Base-by-base conservation (phyloP, 2,797 vertebrate species). In the Channallabes apus region DNA sequence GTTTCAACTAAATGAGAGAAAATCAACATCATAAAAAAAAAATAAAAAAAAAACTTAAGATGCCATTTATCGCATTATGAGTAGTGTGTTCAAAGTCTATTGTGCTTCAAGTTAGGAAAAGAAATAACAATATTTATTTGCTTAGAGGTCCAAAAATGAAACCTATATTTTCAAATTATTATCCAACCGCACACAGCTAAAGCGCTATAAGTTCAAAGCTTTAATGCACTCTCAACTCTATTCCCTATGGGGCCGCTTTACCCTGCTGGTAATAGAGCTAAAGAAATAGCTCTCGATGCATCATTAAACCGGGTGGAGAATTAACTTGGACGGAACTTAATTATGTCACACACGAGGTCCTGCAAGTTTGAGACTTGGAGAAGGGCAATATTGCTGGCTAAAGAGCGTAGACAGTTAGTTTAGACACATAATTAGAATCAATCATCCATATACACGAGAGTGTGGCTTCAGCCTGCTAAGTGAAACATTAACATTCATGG, bases 241-340 rank as follows among this genome's bases (percentile, higher is more conserved):
- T 90, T 92, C 91, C 89, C 92, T 8, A 82, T 41, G 88, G 79
- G 91, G 92, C 90, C 89, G 84, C 83, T 82, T 81, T 84, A 75
- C 83, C 89, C 88, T 85, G 82, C 89, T 84, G 86, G 90, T 90
- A 89, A 91, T 91, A 89, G 87, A 85, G 88, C 89, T 73, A 91
- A 93, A 93, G 82, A 93, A 94, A 93, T 88, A 89, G 91, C 92
- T 93, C 91, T 93, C 89, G 88, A 90, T 92, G 94, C 93, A 93
- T 93, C 94, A 94, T 95, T 95, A 93, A 94, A 93, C 93, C 92
- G 89, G 92, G 90, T 92, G 75, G 85, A 89, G 91, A 95, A 95
- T 95, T 93, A 94, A 92, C 92, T 94, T 87, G 89, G 92, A 85
- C 90, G 86, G 90, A 93, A 93, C 93, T 93, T 92, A 95, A 94